Conservation (phyloP, 2,113 vertebrate genomes). For the Petaurus breviceps region DNA sequence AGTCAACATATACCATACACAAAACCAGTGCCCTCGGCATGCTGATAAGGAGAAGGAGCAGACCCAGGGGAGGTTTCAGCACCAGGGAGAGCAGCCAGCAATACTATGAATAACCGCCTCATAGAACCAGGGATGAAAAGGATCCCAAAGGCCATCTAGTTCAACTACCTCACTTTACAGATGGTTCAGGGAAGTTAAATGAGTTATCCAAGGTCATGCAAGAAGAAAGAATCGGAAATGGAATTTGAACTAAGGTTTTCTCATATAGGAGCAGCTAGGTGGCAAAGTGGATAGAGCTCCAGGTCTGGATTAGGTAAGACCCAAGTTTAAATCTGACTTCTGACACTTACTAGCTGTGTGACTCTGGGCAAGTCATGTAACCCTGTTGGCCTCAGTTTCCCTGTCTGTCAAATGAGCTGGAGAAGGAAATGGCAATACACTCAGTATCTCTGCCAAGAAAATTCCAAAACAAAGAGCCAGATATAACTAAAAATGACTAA, state of each 20-base stretch:
- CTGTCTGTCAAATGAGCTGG: not conserved
- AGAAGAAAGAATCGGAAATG: not conserved
- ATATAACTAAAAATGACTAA: not conserved
- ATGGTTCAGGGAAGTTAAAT: not conserved
- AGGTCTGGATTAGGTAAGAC: not conserved
- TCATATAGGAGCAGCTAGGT: not conserved
- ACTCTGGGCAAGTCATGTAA: not conserved
- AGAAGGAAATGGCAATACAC: not conserved
- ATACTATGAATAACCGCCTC: not conserved
- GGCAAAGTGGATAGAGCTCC: not conserved
- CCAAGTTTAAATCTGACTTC: not conserved
- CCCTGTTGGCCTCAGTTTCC: not conserved
- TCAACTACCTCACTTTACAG: not conserved
- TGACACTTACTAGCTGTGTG: not conserved
- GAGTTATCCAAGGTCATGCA: not conserved
- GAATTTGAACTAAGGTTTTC: not conserved
- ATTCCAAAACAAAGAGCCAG: not conserved
- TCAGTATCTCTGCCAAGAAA: not conserved
- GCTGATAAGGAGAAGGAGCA: not conserved
- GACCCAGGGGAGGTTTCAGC: not conserved
- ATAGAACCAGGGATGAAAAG: not conserved
- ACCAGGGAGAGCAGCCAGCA: not conserved
- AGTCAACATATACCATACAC: not conserved
- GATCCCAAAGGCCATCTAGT: not conserved
- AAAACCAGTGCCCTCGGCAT: not conserved